phyloP scores from a whole-genome alignment of 1,140 invertebrate genomes.

The Drosophila bipectinata region DNA sequence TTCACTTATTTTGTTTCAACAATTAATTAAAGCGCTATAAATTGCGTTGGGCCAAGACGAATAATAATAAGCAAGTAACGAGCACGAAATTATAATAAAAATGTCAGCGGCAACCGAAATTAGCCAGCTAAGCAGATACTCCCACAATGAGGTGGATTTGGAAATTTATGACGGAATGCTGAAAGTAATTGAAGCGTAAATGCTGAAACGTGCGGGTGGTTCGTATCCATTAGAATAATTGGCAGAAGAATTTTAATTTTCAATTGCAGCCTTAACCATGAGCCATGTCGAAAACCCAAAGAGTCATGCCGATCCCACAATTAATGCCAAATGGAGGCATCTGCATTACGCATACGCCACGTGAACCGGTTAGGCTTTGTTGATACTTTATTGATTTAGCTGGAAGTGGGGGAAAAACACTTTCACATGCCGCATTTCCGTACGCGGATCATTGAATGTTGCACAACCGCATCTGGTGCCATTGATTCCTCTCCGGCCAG shows the following conservation, averaged over 20 bases:
- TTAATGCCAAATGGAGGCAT: slow-evolving; percentile 22
- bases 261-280: slow-evolving; percentile 64
- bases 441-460: slow-evolving; percentile 48
- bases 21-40: slow-evolving; percentile 74
- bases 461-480: slow-evolving; percentile 62
- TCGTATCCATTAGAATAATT: slow-evolving; percentile 60
- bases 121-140: slow-evolving; percentile 34
- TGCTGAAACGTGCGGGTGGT: slow-evolving; percentile 64
- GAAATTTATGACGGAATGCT: slow-evolving; percentile 56
- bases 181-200: slow-evolving; percentile 68
- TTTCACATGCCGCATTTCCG: slow-evolving; percentile 76
- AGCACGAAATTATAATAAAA: slow-evolving; percentile 74
- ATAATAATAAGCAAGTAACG: slow-evolving; percentile 48
- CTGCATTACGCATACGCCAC: slow-evolving; percentile 62
- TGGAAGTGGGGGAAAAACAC: slow-evolving; percentile 39
- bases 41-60: slow-evolving; percentile 38
- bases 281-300: slow-evolving; percentile 13
- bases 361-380: slow-evolving; percentile 54
- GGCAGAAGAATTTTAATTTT: slow-evolving; percentile 58
- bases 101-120: slow-evolving; percentile 61
- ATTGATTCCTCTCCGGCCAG: slow-evolving; percentile 45
- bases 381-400: slow-evolving; percentile 11
- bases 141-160: slow-evolving; percentile 22
- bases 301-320: slow-evolving; percentile 13
- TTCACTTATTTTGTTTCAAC: slow-evolving; percentile 33